Percentiles rank a stretch among this genome's conserved stretches.
Evolutionary conservation across 2,888 invertebrate species (phyloP).

Genomic region (Pterostichus niger): DNA sequence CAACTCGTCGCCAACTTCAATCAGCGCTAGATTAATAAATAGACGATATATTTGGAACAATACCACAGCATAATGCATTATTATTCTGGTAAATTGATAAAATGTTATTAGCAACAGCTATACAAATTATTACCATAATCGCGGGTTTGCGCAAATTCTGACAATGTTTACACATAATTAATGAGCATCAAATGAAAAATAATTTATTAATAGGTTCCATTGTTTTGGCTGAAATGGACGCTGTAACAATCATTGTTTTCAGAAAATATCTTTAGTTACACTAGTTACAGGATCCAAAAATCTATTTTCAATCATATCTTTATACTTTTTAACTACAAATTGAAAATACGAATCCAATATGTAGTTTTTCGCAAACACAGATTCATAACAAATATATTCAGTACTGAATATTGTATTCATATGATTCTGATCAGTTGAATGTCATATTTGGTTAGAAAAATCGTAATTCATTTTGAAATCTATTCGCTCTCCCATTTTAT

Average conservation of each 20-base stretch:
- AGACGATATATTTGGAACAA: constrained; percentile 24
- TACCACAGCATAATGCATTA: constrained; percentile 16
- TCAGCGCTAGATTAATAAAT: constrained; percentile 24
- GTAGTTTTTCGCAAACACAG: too few species aligned
- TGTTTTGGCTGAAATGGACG: not conserved
- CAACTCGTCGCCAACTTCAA: constrained; percentile 23
- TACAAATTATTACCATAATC: constrained; percentile 35
- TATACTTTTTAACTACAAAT: too few species aligned
- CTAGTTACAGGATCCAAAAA: too few species aligned
- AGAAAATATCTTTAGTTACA: not conserved
- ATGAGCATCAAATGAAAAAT: constrained; percentile 16
- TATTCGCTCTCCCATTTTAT: too few species aligned
- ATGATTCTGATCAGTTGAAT: too few species aligned
- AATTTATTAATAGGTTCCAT: not conserved
- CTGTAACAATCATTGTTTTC: not conserved
- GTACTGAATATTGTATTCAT: too few species aligned
- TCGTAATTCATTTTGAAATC: too few species aligned
- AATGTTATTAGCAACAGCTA: constrained; percentile 6
- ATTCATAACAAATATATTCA: too few species aligned
- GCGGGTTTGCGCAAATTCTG: constrained; percentile 1
- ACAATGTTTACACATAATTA: constrained; percentile 3
- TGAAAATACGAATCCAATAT: too few species aligned
- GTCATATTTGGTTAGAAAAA: too few species aligned
- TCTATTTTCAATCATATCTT: not conserved
- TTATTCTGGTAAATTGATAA: constrained; percentile 25